Evolutionary conservation across 2,113 vertebrate species (phyloP), one percentile per base, ranked within the genome.

Genomic region (Desmodus rotundus): DNA sequence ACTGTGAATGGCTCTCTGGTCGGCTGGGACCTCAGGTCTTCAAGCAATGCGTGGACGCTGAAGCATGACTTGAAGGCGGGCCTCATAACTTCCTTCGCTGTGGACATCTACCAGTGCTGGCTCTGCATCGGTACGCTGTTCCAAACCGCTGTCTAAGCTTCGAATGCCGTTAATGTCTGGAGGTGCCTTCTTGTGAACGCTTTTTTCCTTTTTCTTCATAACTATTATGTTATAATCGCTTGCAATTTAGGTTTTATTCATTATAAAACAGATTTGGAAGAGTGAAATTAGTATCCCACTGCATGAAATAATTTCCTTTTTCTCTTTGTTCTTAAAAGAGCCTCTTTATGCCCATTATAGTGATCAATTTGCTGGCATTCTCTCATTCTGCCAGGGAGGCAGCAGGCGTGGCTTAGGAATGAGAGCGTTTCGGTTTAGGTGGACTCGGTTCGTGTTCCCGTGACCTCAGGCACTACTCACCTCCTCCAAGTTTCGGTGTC

Each of bases 21-120:
- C 26, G 99, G 99, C 96, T 99, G 99, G 99, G 99, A 99, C 98
- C 98, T 99, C 28, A 98, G 99, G 70, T 99, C 99, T 56, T 99
- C 99, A 92, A 98, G 98, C 98, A 99, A 99, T 0, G 99, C 99
- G 4, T 99, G 99, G 99, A 99, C 98, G 0, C 97, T 99, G 3
- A 99, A 99, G 43, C 99, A 99, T 4, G 99, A 99, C 94, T 98
- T 99, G 72, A 99, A 99, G 36, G 98, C 99, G 0, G 99, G 99
- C 20, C 99, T 99, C 97, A 99, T 99, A 98, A 99, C 99, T 2
- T 99, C 99, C 28, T 99, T 99, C 97, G 99, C 99, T 61, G 99
- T 99, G 95, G 99, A 99, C 97, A 99, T 99, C 98, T 99, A 99
- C 98, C 99, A 99, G 10, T 99, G 99, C 98, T 99, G 99, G 99